Percentiles rank a stretch among this genome's conserved stretches.
phyloP scores from a whole-genome alignment of 2,113 vertebrate genomes.

The Genyomyrus donnyi region DNA sequence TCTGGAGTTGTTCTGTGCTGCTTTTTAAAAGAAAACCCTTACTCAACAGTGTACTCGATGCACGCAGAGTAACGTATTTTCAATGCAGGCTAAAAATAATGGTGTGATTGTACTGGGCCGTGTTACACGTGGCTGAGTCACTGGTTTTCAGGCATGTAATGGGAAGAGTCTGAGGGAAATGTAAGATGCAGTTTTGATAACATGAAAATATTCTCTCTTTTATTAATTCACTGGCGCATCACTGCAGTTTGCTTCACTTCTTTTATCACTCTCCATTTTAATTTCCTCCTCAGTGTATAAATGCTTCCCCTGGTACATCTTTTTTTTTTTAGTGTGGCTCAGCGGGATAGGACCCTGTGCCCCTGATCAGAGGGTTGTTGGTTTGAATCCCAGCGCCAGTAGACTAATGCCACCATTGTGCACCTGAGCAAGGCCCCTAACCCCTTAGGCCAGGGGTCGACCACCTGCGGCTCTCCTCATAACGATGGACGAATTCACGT shows the following conservation, averaged over 20 bases:
- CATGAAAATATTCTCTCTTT: background rate
- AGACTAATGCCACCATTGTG: background rate
- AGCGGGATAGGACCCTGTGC: background rate
- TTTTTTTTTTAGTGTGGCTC: background rate
- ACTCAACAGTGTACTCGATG: background rate
- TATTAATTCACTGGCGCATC: background rate
- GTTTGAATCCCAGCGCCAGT: background rate
- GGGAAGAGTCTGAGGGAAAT: conserved; percentile 4
- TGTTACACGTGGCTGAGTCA: conserved; percentile 39
- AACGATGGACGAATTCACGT: no score
- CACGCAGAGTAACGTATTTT: background rate
- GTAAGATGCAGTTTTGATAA: background rate
- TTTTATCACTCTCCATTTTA: background rate
- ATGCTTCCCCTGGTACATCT: background rate
- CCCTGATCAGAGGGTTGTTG: background rate
- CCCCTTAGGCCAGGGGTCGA: background rate
- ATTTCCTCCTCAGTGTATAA: background rate
- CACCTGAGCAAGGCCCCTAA: background rate
- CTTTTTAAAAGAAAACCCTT: background rate
- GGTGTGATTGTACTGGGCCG: background rate
- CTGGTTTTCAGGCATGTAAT: conserved; percentile 32
- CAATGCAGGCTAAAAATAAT: background rate
- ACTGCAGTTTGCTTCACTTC: background rate
- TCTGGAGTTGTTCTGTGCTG: background rate
- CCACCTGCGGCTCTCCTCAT: no score